Base-by-base conservation (phyloP, 2,113 vertebrate genomes). In the Nipponia nippon region DNA sequence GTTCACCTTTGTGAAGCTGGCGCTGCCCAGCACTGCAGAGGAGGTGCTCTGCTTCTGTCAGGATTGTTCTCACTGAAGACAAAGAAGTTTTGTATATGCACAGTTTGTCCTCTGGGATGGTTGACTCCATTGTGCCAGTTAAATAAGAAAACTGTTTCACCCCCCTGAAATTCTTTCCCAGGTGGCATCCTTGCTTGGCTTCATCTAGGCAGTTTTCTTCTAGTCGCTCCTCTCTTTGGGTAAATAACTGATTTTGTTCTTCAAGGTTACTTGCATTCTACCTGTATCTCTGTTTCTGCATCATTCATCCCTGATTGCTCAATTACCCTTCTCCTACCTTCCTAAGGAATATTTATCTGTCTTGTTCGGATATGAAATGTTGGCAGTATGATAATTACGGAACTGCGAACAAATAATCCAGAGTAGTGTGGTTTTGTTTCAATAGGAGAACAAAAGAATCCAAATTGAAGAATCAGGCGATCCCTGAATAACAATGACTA, bases 281-380 rank as follows among this genome's bases (percentile, higher is more conserved):
- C 88, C 88, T 36, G 29, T 77, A 47, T 93, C 80, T 78, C 62
- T 50, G 29, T 88, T 90, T 61, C 86, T 25, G n/a, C 96, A 90
- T 94, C 77, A 42, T 67, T 94, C 97, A 95, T 82, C 89, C 88
- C 62, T 90, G 93, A 83, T 95, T 93, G 95, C 91, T 89, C 96
- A 87, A 79, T 95, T 96, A 76, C 92, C 79, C 76, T 94, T 90
- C 87, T 89, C 73, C 90, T 58, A 1, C 85, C 63, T 97, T 95
- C 87, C 49, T 19, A 38, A 85, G 82, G 91, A 96, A 89, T 93
- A 84, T 90, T 95, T 82, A 71, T 90, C 77, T 96, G 95, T 65
- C 96, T 95, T 49, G 61, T 79, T 83, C 6, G 7, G 63, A 7
- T 91, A 50, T 59, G 92, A 94, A 67, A 67, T 86, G 82, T 95